Percentiles rank a stretch among this genome's conserved stretches.
These are phyloP conservation scores for Podabrus alpinus DNA, from an alignment of 2,888 invertebrate species.

Conservation along the genomic window DNA sequence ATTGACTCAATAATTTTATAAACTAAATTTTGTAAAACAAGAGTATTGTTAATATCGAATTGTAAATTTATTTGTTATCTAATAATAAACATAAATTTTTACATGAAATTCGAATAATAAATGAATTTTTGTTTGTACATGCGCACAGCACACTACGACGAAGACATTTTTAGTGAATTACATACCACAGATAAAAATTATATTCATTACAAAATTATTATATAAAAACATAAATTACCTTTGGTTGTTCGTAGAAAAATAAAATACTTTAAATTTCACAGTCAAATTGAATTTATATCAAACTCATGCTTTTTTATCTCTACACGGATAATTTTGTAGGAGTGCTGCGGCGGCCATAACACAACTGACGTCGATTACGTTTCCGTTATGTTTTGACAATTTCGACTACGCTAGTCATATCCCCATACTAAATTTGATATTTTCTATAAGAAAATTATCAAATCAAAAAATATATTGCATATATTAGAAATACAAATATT, in stretches of 20 bases:
- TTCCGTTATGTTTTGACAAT: not conserved
- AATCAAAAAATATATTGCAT: not conserved
- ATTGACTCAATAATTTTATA: not conserved
- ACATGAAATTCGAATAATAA: not conserved
- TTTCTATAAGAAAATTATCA: not conserved
- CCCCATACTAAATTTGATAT: not conserved
- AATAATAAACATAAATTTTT: not conserved
- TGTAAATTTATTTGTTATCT: not conserved
- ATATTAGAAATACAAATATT: no score
- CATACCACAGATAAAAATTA: not conserved
- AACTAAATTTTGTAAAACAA: not conserved
- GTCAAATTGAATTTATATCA: not conserved
- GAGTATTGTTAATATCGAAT: no score
- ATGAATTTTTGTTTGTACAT: not conserved
- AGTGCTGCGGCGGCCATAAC: not conserved
- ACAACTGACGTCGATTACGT: not conserved
- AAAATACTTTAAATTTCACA: not conserved
- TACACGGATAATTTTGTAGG: not conserved
- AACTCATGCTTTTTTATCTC: not conserved
- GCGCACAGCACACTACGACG: not conserved
- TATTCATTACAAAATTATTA: not conserved
- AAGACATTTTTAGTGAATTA: not conserved
- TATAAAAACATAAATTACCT: not conserved
- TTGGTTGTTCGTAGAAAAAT: not conserved
- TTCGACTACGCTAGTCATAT: not conserved